Evolutionary conservation across 1,140 invertebrate species (phyloP).

Genomic region (Ladona fulva): DNA sequence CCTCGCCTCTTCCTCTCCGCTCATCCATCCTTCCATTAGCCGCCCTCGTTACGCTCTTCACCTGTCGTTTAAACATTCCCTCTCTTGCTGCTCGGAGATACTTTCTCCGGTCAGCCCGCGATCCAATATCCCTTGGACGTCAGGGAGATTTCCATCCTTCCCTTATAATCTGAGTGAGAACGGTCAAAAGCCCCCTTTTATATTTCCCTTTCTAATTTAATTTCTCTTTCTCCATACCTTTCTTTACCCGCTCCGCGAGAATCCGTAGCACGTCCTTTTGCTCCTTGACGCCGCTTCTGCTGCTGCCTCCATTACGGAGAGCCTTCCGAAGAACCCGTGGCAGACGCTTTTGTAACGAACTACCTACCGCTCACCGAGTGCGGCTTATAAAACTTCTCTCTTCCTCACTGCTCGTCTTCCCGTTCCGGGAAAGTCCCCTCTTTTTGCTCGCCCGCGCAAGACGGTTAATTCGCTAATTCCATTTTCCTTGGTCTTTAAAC

Average conservation of each 20-base stretch:
- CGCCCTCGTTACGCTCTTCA: not conserved
- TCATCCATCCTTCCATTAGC: not conserved
- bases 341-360: not conserved
- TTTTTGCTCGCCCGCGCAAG: too few relatives aligned
- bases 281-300: not conserved
- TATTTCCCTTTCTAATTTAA: not conserved
- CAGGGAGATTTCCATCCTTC: not conserved
- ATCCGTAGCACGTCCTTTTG: not conserved
- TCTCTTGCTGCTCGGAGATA: not conserved
- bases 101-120: not conserved
- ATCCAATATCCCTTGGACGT: not conserved
- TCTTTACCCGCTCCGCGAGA: not conserved
- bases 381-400: not conserved
- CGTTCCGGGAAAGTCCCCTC: not conserved
- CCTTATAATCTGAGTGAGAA: not conserved
- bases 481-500: too few relatives aligned
- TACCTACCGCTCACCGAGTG: not conserved
- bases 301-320: not conserved
- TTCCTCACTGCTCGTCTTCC: not conserved
- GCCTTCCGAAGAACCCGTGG: not conserved
- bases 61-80: not conserved
- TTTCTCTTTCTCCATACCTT: not conserved
- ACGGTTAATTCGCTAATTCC: too few relatives aligned
- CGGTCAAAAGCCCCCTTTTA: not conserved
- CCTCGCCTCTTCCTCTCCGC: too few relatives aligned